A percentile compares a stretch with the other conserved stretches of the same genome.
These are phyloP conservation scores for Amphiprion percula DNA, from an alignment of 2,113 vertebrate genomes.

Conservation along the genomic window DNA sequence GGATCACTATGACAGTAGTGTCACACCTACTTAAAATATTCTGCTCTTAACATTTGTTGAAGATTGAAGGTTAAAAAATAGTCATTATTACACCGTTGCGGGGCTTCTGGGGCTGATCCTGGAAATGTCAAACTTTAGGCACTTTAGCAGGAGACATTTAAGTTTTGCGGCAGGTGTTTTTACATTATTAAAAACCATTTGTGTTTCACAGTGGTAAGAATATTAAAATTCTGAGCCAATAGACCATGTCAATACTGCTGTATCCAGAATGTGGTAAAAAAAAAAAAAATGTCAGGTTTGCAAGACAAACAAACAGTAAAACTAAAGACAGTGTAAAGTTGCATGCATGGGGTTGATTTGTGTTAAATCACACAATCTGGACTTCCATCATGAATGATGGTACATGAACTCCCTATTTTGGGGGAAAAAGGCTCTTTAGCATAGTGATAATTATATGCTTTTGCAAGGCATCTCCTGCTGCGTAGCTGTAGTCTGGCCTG, in stretches of 20 bases:
- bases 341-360: slow-evolving; percentile 2
- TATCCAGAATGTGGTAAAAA: slow-evolving; percentile 9
- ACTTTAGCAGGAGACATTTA: neutral
- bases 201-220: neutral
- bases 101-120: neutral
- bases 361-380: neutral
- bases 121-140: neutral
- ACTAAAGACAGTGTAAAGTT: neutral
- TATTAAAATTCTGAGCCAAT: slow-evolving; percentile 1
- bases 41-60: neutral
- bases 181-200: neutral
- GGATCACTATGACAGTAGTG: neutral
- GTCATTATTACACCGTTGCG: neutral
- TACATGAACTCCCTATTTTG: neutral
- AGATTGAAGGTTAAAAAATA: neutral
- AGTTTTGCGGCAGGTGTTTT: neutral
- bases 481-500: neutral
- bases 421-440: neutral
- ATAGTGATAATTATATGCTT: slow-evolving; percentile 20
- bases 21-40: neutral
- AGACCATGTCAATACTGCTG: neutral
- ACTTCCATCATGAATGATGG: neutral
- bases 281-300: slow-evolving; percentile 14
- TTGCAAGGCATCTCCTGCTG: slow-evolving; percentile 4
- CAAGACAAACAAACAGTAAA: slow-evolving; percentile 4